Base-by-base conservation (phyloP, 2,888 invertebrate genomes). In the Plusia festucae region DNA sequence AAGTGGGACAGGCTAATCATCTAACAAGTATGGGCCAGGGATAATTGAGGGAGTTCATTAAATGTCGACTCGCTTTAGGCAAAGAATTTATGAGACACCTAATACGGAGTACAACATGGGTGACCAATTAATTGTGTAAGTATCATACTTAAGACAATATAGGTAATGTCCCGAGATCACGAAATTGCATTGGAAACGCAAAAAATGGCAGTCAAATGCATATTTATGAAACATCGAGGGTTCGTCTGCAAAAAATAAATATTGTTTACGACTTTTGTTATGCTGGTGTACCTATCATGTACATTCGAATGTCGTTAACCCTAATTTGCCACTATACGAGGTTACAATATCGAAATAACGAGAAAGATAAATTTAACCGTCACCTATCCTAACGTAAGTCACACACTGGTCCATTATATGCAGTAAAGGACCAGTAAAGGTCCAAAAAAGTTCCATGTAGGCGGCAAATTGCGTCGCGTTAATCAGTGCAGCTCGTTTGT, bases 1-100 rank as follows among this genome's bases (percentile, higher is more conserved):
- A 69, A 58, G 59, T 63, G 52, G 46, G 65, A 56, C 52, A 27
- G 22, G 44, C 20, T 74, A 68, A 73, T 70, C 44, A 53, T 40
- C 51, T 24, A 46, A 53, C 40, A 11, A 53, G 27, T 60, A 67
- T n/a, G 30, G 22, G 73, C 62, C 55, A 58, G 51, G 64, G 56
- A 51, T 76, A 76, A 81, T 73, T 68, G 68, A 60, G 60, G 56
- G 59, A 60, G 62, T 54, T 68, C 67, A 70, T 72, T 65, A 68
- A 60, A 54, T 22, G 58, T 59, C 60, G 34, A 57, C 53, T 60
- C 54, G 61, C 34, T 68, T 65, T 58, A 58, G 32, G 58, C 30
- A 32, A 55, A 57, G 52, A 49, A 73, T 70, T 65, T 65, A 61
- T 24, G 44, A 20, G 53, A 18, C 18, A 9, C 49, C 64, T 68